Evolutionary conservation across 2,797 vertebrate genomes (phyloP).

Genomic region (Hippopotamyrus pictus): DNA sequence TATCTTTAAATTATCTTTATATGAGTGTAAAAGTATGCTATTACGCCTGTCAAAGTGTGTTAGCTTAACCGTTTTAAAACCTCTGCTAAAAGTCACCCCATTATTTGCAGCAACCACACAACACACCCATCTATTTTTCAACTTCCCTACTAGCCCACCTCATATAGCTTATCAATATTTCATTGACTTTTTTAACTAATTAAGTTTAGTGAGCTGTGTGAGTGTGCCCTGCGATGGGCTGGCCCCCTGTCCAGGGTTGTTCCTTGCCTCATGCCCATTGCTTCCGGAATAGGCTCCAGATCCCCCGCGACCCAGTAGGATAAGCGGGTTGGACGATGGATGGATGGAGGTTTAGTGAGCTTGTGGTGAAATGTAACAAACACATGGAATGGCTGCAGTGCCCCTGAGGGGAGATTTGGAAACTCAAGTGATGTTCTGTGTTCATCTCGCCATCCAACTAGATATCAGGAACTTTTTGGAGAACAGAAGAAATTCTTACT

Average conservation of each 20-base stretch:
- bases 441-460: not conserved
- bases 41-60: not conserved
- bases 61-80: not conserved
- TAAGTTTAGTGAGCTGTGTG: not conserved
- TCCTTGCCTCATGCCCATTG: too few species aligned
- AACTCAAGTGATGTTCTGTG: not conserved
- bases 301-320: too few species aligned
- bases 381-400: not conserved
- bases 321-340: too few species aligned
- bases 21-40: not conserved
- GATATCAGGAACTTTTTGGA: not conserved
- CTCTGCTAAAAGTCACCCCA: not conserved
- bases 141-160: not conserved
- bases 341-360: not conserved
- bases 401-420: not conserved
- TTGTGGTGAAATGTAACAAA: not conserved
- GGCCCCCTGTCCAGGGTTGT: too few species aligned
- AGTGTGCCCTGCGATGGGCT: too few species aligned
- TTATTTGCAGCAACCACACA: not conserved
- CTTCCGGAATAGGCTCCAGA: too few species aligned
- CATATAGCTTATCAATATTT: not conserved
- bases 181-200: not conserved
- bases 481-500: not conserved
- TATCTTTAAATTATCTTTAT: not conserved
- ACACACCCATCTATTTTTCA: not conserved